Conservation (phyloP, 2,113 vertebrate species). For the Phoxinus phoxinus region DNA sequence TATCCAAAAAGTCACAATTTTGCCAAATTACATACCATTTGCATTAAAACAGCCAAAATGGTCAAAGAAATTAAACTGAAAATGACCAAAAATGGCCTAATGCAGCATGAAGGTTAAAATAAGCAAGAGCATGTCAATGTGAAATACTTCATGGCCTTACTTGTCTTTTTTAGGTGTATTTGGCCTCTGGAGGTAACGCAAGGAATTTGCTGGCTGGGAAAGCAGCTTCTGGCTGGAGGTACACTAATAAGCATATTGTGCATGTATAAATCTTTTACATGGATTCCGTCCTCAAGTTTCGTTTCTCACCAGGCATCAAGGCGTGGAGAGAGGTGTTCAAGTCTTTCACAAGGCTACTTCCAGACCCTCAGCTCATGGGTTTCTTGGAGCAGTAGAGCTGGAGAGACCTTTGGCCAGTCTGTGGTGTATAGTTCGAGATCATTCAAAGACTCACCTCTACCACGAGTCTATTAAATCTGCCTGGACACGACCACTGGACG, state of each 20-base stretch:
- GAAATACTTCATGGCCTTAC: slow-evolving; percentile 1
- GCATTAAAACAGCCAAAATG: no score
- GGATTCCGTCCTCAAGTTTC: neutral
- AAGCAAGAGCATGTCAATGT: no score
- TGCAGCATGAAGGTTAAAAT: no score
- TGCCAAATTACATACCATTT: no score
- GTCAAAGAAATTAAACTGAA: no score
- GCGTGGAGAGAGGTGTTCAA: slow-evolving; percentile 84
- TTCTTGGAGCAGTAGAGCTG: slow-evolving; percentile 88
- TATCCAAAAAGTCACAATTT: no score
- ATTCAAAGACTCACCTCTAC: slow-evolving; percentile 84
- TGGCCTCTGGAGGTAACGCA: slow-evolving; percentile 85
- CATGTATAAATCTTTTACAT: slow-evolving; percentile 9
- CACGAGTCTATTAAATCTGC: slow-evolving; percentile 84
- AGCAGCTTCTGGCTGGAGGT: slow-evolving; percentile 89
- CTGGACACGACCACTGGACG: slow-evolving; percentile 86
- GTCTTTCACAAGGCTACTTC: slow-evolving; percentile 87
- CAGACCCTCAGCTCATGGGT: slow-evolving; percentile 84
- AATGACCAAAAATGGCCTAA: no score
- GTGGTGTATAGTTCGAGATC: slow-evolving; percentile 86
- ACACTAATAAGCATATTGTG: neutral
- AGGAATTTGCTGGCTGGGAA: slow-evolving; percentile 81
- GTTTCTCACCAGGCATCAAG: slow-evolving; percentile 79
- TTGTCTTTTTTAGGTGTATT: slow-evolving; percentile 80
- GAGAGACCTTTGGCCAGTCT: slow-evolving; percentile 79